phyloP scores from a whole-genome alignment of 2,113 vertebrate genomes.

The Hyla sarda region DNA sequence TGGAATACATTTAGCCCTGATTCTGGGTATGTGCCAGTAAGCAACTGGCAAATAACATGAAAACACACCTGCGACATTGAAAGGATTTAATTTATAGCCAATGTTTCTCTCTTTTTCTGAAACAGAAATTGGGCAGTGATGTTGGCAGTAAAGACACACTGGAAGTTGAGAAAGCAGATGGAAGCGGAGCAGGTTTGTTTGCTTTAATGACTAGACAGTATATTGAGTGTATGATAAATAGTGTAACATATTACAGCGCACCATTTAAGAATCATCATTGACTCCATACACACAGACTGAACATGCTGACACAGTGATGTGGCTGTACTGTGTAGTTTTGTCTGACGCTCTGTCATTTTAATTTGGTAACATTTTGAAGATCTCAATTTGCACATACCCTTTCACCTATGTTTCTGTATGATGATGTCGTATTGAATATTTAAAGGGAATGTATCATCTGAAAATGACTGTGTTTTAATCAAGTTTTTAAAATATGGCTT shows the following conservation, averaged over 20 bases:
- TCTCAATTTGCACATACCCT: too few relatives aligned
- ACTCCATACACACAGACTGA: not conserved
- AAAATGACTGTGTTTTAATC: too few relatives aligned
- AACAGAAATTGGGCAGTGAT: constrained; percentile 77
- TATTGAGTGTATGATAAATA: not conserved
- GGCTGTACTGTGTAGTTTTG: not conserved
- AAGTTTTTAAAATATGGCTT: too few relatives aligned
- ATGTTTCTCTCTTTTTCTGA: not conserved
- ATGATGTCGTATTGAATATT: too few relatives aligned
- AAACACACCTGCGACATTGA: not conserved
- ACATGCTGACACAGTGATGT: not conserved
- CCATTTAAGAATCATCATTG: not conserved
- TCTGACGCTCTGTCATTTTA: too few relatives aligned
- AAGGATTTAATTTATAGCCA: not conserved
- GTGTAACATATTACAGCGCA: not conserved
- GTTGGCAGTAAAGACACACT: constrained; percentile 66
- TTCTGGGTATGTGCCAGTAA: not conserved
- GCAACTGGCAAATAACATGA: not conserved
- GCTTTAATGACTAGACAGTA: not conserved
- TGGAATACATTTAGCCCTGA: not conserved
- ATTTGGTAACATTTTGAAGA: too few relatives aligned
- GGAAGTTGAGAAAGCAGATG: constrained; percentile 80
- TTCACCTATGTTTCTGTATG: too few relatives aligned
- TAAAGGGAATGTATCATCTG: too few relatives aligned
- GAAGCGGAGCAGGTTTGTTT: constrained; percentile 77